A percentile compares a stretch with the other conserved stretches of the same genome.
Evolutionary conservation across 1,140 invertebrate species (phyloP).

Genomic region (Bemisia tabaci): DNA sequence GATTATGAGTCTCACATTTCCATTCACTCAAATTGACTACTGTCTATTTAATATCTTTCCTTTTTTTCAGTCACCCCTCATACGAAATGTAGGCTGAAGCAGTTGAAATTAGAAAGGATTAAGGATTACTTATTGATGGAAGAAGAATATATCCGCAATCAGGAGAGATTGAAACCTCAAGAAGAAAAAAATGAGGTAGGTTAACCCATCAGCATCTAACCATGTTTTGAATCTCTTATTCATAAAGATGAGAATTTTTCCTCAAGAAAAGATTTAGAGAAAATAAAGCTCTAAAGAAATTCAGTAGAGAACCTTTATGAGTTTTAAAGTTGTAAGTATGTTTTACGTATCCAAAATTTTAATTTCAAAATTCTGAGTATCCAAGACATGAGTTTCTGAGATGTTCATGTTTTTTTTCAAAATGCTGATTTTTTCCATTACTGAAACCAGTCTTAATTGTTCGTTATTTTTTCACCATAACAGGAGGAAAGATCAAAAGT

Average conservation of each 20-base stretch:
- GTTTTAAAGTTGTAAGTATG: not conserved
- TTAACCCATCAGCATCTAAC: not conserved
- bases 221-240: no score
- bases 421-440: slow-evolving; percentile 5
- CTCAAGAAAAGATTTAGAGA: no score
- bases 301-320: not conserved
- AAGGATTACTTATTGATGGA: slow-evolving; percentile 99
- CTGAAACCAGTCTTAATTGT: no score
- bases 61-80: slow-evolving; percentile 74
- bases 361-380: not conserved
- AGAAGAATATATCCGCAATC: slow-evolving; percentile 98
- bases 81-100: slow-evolving; percentile 86
- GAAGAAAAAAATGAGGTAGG: slow-evolving; percentile 90
- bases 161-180: slow-evolving; percentile 94
- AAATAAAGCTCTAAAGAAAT: no score
- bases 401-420: not conserved
- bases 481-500: slow-evolving; percentile 91
- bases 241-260: no score
- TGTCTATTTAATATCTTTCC: no score
- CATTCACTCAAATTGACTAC: no score
- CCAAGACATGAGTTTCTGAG: not conserved
- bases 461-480: no score
- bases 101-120: slow-evolving; percentile 92
- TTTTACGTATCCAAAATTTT: slow-evolving; percentile 1
- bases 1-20: no score